Evolutionary conservation across 2,888 invertebrate genomes (phyloP).

Genomic region (Ischnus inquisitorius): DNA sequence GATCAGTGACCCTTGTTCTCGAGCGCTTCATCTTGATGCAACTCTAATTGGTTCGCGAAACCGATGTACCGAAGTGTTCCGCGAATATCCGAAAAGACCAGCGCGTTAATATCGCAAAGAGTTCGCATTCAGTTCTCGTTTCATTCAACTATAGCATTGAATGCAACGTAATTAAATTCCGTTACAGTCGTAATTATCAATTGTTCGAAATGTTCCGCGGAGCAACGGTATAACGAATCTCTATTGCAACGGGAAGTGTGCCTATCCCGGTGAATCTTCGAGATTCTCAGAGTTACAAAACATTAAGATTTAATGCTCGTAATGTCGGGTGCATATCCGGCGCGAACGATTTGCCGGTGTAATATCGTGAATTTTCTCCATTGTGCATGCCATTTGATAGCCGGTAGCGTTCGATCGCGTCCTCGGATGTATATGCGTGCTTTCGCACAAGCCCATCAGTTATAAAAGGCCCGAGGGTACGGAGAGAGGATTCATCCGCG

Average conservation of each 20-base stretch:
- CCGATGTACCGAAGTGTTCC: slow-evolving; percentile 40
- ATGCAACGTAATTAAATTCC: slow-evolving; percentile 46
- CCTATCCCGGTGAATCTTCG: background rate
- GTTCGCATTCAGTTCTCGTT: background rate
- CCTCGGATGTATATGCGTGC: background rate
- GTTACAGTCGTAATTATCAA: slow-evolving; percentile 65
- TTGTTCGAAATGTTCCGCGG: slow-evolving; percentile 48
- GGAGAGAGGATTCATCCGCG: slow-evolving; percentile 5
- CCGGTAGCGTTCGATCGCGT: slow-evolving; percentile 9
- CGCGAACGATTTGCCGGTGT: background rate
- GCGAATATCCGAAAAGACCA: background rate
- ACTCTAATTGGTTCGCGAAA: slow-evolving; percentile 55
- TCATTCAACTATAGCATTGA: background rate
- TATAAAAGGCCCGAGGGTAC: slow-evolving; percentile 36
- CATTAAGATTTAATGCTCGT: slow-evolving; percentile 10
- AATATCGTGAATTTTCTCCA: slow-evolving; percentile 1
- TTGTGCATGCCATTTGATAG: background rate
- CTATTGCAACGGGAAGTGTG: background rate
- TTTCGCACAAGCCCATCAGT: slow-evolving; percentile 10
- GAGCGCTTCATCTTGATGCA: background rate
- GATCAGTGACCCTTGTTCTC: background rate
- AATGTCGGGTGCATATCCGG: slow-evolving; percentile 8
- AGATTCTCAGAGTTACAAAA: background rate
- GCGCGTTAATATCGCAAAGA: background rate
- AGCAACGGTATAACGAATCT: slow-evolving; percentile 41